Evolutionary conservation across 1,140 invertebrate species (phyloP).

Genomic region (Heliconius melpomene): DNA sequence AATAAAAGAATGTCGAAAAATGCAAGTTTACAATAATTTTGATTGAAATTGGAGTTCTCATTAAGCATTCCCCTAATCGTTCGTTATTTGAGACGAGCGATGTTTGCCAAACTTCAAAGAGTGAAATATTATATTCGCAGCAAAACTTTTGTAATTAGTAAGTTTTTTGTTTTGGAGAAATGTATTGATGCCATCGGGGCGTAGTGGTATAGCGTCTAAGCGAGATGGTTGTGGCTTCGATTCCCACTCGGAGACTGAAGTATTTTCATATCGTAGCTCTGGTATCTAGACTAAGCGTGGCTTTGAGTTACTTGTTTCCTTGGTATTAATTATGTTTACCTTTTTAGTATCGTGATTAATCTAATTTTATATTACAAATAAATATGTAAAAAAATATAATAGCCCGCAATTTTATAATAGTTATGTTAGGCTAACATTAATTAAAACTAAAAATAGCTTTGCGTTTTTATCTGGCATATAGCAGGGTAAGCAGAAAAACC

Average conservation of each 20-base stretch:
- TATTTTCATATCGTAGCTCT: neutral
- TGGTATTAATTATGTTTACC: too few relatives aligned
- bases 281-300: too few relatives aligned
- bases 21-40: neutral
- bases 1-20: neutral
- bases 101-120: constrained; percentile 6
- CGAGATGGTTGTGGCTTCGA: neutral
- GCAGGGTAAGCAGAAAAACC: too few relatives aligned
- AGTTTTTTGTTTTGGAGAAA: neutral
- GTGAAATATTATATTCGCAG: constrained; percentile 6
- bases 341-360: too few relatives aligned
- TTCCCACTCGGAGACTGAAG: neutral
- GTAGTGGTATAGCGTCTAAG: neutral
- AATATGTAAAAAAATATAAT: too few relatives aligned
- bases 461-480: too few relatives aligned
- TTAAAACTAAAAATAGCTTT: too few relatives aligned
- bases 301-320: too few relatives aligned
- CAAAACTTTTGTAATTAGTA: constrained; percentile 8
- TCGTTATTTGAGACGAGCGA: neutral
- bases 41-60: neutral
- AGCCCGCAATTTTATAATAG: too few relatives aligned
- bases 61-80: constrained; percentile 7
- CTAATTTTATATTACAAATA: too few relatives aligned
- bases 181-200: neutral
- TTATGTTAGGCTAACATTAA: too few relatives aligned